Evolutionary conservation across 2,888 invertebrate species (phyloP).

Genomic region (Odontocolon sp.): DNA sequence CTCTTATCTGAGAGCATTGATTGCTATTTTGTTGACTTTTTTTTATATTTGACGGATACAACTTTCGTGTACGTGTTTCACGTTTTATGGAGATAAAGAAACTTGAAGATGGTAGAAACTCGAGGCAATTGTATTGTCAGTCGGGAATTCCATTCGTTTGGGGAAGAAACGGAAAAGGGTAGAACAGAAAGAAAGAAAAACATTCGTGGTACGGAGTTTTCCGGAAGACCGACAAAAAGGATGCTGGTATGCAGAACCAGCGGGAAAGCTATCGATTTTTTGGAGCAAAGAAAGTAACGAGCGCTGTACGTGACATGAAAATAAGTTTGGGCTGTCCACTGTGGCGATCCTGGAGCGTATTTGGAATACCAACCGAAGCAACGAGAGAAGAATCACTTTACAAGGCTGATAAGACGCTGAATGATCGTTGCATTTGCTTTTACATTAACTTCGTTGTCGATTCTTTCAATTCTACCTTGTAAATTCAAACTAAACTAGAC

Average conservation of each 20-base stretch:
- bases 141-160: too few species aligned
- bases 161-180: background rate
- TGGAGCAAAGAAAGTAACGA: conserved; percentile 62
- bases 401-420: conserved; percentile 32
- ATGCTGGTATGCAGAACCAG: background rate
- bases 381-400: conserved; percentile 6
- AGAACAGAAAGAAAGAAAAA: background rate
- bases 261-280: conserved; percentile 58
- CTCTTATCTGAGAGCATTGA: too few species aligned
- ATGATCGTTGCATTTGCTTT: background rate
- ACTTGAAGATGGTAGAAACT: too few species aligned
- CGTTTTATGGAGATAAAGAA: too few species aligned
- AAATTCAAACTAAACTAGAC: too few species aligned
- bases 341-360: conserved; percentile 28
- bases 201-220: conserved; percentile 21
- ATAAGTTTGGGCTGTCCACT: conserved; percentile 60
- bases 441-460: background rate
- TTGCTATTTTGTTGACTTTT: too few species aligned
- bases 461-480: too few species aligned
- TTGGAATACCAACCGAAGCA: conserved; percentile 28
- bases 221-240: conserved; percentile 1
- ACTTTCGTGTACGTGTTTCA: too few species aligned
- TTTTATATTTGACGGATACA: too few species aligned
- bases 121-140: too few species aligned
- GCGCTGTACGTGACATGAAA: conserved; percentile 65